Conservation (phyloP, 2,797 vertebrate genomes). For the Eulemur mongoz region DNA sequence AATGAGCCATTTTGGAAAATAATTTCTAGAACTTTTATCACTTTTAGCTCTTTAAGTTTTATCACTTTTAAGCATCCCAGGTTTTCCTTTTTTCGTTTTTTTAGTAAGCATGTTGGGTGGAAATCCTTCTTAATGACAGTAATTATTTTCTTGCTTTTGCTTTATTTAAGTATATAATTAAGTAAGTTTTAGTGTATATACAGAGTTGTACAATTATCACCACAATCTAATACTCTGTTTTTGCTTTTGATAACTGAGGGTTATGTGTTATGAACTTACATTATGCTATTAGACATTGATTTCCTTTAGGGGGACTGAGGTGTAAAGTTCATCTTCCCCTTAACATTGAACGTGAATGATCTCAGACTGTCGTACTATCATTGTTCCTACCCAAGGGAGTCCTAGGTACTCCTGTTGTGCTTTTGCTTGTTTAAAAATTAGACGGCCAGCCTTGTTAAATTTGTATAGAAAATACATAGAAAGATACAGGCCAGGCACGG, state of each 20-base stretch:
- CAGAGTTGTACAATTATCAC: not conserved
- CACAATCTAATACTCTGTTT: not conserved
- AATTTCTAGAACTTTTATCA: conserved; percentile 29
- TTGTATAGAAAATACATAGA: not conserved
- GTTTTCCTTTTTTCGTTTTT: not conserved
- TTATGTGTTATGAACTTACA: not conserved
- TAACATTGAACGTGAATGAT: not conserved
- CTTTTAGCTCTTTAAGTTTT: not conserved
- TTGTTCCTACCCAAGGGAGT: not conserved
- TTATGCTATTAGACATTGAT: not conserved
- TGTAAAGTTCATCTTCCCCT: not conserved
- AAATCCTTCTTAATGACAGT: conserved; percentile 19
- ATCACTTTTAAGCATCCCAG: not conserved
- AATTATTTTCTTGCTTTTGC: conserved; percentile 9
- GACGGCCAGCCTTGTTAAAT: not conserved
- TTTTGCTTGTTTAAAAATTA: conserved; percentile 34
- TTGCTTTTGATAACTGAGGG: not conserved
- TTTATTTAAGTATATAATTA: not conserved
- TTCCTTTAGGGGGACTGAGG: not conserved
- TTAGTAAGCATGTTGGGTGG: not conserved
- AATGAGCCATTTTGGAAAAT: conserved; percentile 19
- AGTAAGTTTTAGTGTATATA: not conserved
- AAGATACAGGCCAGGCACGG: not conserved
- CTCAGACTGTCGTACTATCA: not conserved
- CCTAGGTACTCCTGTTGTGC: not conserved